Conservation (phyloP, 2,888 invertebrate genomes). For the Dione juno region DNA sequence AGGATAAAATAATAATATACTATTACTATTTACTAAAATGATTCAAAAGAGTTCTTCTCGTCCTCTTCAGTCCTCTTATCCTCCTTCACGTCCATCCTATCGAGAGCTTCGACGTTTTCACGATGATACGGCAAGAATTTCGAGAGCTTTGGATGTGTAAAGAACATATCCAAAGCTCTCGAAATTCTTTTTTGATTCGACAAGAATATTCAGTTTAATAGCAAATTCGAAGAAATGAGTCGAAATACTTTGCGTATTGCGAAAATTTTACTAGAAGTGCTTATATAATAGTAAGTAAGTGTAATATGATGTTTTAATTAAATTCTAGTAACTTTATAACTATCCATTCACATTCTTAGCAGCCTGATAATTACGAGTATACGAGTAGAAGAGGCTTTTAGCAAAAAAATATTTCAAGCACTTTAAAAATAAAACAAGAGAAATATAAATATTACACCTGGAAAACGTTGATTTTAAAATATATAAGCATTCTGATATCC, state of each 20-base stretch:
- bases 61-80: not conserved
- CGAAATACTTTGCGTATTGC: not conserved
- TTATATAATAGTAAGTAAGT: no score
- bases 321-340: no score
- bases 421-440: not conserved
- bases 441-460: not conserved
- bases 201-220: not conserved
- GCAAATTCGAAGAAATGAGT: not conserved
- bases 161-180: no score
- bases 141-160: not conserved
- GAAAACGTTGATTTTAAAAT: not conserved
- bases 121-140: conserved; percentile 6
- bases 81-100: not conserved
- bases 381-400: no score
- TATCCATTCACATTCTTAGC: no score
- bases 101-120: not conserved
- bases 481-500: not conserved
- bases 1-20: not conserved
- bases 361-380: no score
- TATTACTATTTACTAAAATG: not conserved
- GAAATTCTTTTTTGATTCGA: not conserved
- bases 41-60: not conserved
- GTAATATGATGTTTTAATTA: no score
- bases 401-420: not conserved
- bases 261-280: not conserved